Evolutionary conservation across 2,113 vertebrate species (phyloP).

Genomic region (Leptodactylus fuscus): DNA sequence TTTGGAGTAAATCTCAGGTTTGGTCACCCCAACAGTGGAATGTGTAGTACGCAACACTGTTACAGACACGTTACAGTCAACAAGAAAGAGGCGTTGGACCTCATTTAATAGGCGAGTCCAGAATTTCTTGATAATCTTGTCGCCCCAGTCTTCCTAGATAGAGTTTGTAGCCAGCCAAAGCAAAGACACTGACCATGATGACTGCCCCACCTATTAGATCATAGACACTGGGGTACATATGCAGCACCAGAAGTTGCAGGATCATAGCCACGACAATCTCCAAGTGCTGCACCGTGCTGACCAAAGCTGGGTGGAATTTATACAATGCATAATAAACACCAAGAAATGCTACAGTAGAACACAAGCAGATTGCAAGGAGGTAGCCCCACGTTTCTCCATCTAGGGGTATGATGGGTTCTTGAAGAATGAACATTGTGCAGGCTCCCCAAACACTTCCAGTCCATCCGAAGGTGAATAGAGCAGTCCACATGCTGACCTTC

Average conservation of each 20-base stretch:
- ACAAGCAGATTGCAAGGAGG: constrained; percentile 92
- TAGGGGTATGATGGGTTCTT: constrained; percentile 94
- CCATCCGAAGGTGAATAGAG: constrained; percentile 97
- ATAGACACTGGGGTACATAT: constrained; percentile 88
- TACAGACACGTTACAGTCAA: constrained; percentile 50
- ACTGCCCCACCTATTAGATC: constrained; percentile 88
- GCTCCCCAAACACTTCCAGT: constrained; percentile 94
- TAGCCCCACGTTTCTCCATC: constrained; percentile 97
- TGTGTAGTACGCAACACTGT: constrained; percentile 50
- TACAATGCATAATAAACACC: constrained; percentile 95
- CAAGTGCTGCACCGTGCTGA: constrained; percentile 96
- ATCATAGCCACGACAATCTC: constrained; percentile 96
- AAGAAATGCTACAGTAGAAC: constrained; percentile 95
- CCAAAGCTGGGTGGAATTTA: constrained; percentile 95
- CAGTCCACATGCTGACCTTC: constrained; percentile 97
- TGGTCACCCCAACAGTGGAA: constrained; percentile 42
- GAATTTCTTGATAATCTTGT: constrained; percentile 94
- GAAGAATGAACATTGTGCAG: constrained; percentile 96
- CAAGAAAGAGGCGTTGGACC: not conserved
- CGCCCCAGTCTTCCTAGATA: constrained; percentile 86
- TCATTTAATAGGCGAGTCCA: constrained; percentile 95
- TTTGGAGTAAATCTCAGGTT: constrained; percentile 20
- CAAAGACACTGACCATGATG: constrained; percentile 93
- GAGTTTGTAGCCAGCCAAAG: constrained; percentile 90
- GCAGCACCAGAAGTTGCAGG: constrained; percentile 92